These are phyloP conservation scores for Thamnophis sirtalis DNA, from an alignment of 2,113 vertebrate species.

Conservation along the genomic window DNA sequence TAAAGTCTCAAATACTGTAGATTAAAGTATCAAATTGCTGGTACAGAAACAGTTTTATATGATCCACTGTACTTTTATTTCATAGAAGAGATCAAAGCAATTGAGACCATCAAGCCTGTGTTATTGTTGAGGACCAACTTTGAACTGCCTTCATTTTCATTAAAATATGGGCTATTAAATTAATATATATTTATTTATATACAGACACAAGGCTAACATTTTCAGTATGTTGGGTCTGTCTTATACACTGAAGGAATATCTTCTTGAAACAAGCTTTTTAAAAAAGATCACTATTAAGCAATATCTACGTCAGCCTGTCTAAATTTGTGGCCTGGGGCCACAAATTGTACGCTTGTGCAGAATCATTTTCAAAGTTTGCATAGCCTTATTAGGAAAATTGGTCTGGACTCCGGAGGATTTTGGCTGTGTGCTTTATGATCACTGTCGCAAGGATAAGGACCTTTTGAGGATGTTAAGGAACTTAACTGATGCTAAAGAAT, in stretches of 20 bases:
- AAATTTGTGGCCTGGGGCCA: neutral
- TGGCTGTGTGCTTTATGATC: neutral
- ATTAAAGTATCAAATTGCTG: conserved; percentile 26
- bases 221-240: neutral
- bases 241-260: neutral
- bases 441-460: neutral
- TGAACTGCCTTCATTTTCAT: neutral
- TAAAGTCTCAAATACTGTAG: conserved; percentile 37
- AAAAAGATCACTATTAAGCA: neutral
- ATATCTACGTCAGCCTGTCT: neutral
- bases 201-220: neutral
- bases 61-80: conserved; percentile 35
- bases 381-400: neutral
- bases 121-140: neutral
- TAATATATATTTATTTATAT: neutral
- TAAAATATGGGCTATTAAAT: neutral
- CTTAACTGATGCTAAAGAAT: neutral
- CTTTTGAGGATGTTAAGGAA: neutral
- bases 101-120: neutral
- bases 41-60: conserved; percentile 37
- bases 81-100: neutral
- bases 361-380: neutral
- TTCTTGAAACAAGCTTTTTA: neutral
- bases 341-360: neutral
- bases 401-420: neutral